Evolutionary conservation across 2,113 vertebrate species (phyloP).

Genomic region (Heterocephalus glaber): DNA sequence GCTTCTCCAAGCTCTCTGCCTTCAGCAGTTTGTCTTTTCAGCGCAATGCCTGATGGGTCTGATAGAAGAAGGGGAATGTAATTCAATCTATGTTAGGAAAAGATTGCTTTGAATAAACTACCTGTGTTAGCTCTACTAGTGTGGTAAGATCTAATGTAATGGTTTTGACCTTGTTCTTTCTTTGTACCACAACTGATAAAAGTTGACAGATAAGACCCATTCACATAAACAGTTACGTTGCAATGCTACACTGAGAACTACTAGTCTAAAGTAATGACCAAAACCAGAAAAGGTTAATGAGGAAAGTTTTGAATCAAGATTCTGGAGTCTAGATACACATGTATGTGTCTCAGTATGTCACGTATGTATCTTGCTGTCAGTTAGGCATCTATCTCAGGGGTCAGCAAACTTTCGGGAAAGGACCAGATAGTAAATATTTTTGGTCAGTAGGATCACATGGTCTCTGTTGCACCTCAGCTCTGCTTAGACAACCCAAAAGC

Average conservation of each 20-base stretch:
- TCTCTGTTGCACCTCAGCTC: background rate
- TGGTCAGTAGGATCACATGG: background rate
- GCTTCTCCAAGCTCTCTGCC: slow-evolving; percentile 4
- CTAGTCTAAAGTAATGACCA: background rate
- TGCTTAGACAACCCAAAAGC: background rate
- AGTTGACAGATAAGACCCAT: background rate
- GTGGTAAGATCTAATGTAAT: slow-evolving; percentile 11
- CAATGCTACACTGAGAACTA: background rate
- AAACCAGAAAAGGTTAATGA: background rate
- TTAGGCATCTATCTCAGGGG: background rate
- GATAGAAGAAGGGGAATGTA: slow-evolving; percentile 41
- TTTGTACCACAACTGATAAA: background rate
- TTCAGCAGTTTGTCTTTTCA: slow-evolving; percentile 62
- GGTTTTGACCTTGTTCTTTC: background rate
- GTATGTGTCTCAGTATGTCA: background rate
- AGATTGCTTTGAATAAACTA: slow-evolving; percentile 55
- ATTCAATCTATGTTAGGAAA: slow-evolving; percentile 46
- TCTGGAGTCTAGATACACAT: background rate
- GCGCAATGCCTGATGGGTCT: slow-evolving; percentile 40
- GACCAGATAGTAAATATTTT: background rate
- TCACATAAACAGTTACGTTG: background rate
- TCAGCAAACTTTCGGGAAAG: background rate
- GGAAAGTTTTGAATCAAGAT: background rate
- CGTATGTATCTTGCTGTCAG: background rate
- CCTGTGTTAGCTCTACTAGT: background rate